These are phyloP conservation scores for Aythya baeri DNA, from an alignment of 2,113 vertebrate species.

Conservation along the genomic window DNA sequence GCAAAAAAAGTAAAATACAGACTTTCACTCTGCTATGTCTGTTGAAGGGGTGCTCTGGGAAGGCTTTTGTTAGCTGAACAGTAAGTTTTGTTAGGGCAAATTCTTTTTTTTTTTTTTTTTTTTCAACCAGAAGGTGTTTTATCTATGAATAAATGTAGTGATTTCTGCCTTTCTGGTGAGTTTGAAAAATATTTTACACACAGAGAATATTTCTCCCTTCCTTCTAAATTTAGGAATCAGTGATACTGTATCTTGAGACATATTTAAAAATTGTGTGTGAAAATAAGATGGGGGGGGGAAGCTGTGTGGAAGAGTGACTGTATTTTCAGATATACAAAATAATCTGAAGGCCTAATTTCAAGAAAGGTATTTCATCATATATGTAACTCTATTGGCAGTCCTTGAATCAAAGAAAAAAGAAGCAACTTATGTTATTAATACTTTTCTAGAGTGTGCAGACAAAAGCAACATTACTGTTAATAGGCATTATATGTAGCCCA, in stretches of 20 bases:
- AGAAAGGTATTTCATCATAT: background rate
- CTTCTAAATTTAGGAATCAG: background rate
- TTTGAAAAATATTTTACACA: background rate
- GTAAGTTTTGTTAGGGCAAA: background rate
- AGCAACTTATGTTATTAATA: background rate
- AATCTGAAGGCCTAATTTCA: background rate
- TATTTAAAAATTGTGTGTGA: background rate
- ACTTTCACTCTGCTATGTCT: background rate
- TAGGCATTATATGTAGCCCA: background rate
- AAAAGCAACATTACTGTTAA: background rate
- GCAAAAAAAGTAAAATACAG: background rate
- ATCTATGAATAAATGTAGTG: accelerated
- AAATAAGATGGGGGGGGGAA: too few species aligned
- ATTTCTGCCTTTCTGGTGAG: background rate
- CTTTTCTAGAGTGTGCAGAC: background rate
- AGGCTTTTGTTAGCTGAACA: background rate
- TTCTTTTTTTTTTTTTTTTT: background rate
- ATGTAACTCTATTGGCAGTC: background rate
- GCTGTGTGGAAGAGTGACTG: background rate
- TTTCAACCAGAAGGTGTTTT: background rate
- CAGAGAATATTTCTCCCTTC: background rate
- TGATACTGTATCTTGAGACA: background rate
- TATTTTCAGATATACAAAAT: background rate
- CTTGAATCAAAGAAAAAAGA: background rate
- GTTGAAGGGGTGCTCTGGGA: background rate